phyloP scores from a whole-genome alignment of 2,113 vertebrate genomes.

The Phoenicopterus ruber region DNA sequence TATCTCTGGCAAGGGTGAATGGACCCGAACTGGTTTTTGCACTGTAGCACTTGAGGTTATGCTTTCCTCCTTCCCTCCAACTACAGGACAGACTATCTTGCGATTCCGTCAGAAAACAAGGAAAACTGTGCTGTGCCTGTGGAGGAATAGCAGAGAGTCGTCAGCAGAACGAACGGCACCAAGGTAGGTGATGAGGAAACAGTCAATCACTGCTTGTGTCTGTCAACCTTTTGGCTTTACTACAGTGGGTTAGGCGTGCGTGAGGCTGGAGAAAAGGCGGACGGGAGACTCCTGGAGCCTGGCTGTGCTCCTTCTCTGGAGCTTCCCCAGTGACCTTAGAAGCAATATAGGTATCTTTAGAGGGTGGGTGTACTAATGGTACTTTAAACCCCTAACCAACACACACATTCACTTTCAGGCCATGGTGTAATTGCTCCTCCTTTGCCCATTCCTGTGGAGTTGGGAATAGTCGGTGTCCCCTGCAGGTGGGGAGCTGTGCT shows the following conservation, averaged over 20 bases:
- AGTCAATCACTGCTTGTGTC: background rate
- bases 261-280: background rate
- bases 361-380: too few species aligned
- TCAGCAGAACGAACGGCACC: background rate
- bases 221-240: background rate
- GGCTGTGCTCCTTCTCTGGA: background rate
- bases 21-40: background rate
- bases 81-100: constrained; percentile 92
- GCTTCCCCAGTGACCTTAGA: background rate
- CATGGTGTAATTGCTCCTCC: background rate
- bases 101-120: constrained; percentile 94
- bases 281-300: background rate
- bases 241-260: rapidly evolving
- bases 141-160: constrained; percentile 79
- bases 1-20: background rate
- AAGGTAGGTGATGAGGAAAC: background rate
- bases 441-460: rapidly evolving
- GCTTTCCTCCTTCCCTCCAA: constrained; percentile 39
- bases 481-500: background rate
- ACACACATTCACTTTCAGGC: rapidly evolving
- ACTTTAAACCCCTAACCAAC: background rate
- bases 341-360: background rate
- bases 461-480: background rate
- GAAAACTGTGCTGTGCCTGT: constrained; percentile 85
- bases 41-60: background rate